These are phyloP conservation scores for Bubalus kerabau DNA, from an alignment of 2,113 vertebrate species.

Conservation along the genomic window DNA sequence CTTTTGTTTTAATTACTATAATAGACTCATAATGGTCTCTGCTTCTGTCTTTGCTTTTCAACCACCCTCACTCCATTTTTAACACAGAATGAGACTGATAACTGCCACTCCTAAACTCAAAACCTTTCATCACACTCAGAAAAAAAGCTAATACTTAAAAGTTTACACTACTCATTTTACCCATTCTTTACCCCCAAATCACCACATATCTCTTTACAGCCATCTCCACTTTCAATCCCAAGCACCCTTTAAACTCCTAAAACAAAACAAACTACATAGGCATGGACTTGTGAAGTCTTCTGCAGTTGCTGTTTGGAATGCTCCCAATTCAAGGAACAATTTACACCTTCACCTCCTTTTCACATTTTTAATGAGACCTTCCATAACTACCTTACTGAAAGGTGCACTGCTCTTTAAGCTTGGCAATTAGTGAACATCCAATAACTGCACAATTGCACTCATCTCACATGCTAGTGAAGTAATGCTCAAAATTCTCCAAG, in stretches of 20 bases:
- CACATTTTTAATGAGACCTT: background rate
- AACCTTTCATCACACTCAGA: background rate
- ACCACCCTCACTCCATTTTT: background rate
- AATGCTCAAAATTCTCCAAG: no score
- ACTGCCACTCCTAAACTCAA: background rate
- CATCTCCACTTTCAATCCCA: background rate
- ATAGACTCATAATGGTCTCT: background rate
- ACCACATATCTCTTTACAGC: background rate
- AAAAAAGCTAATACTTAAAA: background rate
- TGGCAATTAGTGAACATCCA: background rate
- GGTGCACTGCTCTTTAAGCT: background rate
- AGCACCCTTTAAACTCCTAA: background rate
- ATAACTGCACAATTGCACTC: background rate
- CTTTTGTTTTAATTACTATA: background rate
- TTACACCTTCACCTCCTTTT: background rate
- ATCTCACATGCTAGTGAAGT: no score
- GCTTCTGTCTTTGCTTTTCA: background rate
- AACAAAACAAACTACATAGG: background rate
- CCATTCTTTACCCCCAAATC: background rate
- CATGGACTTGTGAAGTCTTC: background rate
- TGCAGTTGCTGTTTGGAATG: background rate
- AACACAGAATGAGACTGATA: background rate
- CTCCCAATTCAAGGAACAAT: background rate
- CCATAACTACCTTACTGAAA: background rate
- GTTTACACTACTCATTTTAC: background rate